phyloP scores from a whole-genome alignment of 2,797 vertebrate genomes.

The Neoniphon sammara region DNA sequence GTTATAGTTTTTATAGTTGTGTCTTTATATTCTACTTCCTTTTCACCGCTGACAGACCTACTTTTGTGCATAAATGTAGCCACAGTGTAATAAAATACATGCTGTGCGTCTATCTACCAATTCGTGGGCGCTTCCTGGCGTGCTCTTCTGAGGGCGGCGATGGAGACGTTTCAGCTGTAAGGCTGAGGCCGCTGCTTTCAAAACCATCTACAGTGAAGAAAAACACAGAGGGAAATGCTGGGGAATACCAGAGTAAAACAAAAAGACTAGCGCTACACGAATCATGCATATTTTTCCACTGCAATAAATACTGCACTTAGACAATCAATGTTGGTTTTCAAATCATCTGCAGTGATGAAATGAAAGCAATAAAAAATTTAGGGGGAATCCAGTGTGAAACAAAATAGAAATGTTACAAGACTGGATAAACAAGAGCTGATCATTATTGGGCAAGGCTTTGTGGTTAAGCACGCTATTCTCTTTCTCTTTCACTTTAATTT shows the following conservation, averaged over 20 bases:
- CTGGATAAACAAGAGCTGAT: background rate
- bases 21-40: too few species aligned
- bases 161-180: slow-evolving; percentile 8
- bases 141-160: background rate
- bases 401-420: background rate
- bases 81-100: background rate
- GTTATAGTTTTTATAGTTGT: too few species aligned
- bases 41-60: too few species aligned
- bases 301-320: background rate
- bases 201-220: slow-evolving; percentile 38
- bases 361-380: background rate
- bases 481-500: slow-evolving; percentile 35
- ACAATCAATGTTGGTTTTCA: background rate
- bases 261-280: background rate
- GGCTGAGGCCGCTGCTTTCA: slow-evolving; percentile 18
- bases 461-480: background rate
- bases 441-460: background rate
- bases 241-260: background rate
- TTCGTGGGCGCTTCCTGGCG: slow-evolving; percentile 69
- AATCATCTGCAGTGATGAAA: slow-evolving; percentile 3
- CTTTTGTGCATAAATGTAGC: slow-evolving; percentile 8
- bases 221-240: background rate
- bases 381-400: slow-evolving; percentile 36
- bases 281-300: background rate
- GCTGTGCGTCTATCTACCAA: slow-evolving; percentile 66